These are phyloP conservation scores for Leptodactylus fuscus DNA, from an alignment of 2,113 vertebrate genomes.

Conservation along the genomic window DNA sequence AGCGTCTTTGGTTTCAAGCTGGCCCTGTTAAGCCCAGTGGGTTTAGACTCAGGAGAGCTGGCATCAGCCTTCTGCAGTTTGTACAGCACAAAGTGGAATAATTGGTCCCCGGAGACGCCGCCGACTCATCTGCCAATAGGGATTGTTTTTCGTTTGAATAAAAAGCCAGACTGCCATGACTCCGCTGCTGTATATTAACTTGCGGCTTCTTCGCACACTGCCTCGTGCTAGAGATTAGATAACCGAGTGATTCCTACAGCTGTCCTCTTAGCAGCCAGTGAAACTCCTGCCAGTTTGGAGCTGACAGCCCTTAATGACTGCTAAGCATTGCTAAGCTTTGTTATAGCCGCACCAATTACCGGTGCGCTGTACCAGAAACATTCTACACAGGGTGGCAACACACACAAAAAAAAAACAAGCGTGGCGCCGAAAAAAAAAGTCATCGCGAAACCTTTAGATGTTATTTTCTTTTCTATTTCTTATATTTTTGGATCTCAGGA, in stretches of 20 bases:
- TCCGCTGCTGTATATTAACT: slow-evolving; percentile 61
- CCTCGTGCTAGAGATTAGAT: slow-evolving; percentile 20
- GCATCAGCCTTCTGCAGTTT: slow-evolving; percentile 64
- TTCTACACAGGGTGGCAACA: neutral
- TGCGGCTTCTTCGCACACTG: neutral
- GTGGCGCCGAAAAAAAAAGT: neutral
- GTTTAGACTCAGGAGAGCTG: slow-evolving; percentile 63
- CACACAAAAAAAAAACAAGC: slow-evolving; percentile 25
- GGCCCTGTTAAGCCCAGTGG: slow-evolving; percentile 63
- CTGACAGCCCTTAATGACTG: neutral
- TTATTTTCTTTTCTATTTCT: neutral
- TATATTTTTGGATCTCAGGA: neutral
- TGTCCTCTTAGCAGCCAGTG: slow-evolving; percentile 11
- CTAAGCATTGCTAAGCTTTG: accelerated
- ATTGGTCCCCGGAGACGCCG: slow-evolving; percentile 83
- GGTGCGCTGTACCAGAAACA: slow-evolving; percentile 41
- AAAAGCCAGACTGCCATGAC: slow-evolving; percentile 66
- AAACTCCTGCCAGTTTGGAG: neutral
- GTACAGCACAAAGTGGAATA: slow-evolving; percentile 73
- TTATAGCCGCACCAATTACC: slow-evolving; percentile 39
- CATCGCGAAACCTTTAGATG: neutral
- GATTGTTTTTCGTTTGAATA: slow-evolving; percentile 65
- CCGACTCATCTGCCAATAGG: slow-evolving; percentile 72
- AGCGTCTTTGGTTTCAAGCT: slow-evolving; percentile 66
- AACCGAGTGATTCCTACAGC: neutral